A percentile compares a stretch with the other conserved stretches of the same genome.
phyloP scores from a whole-genome alignment of 2,888 invertebrate genomes.

The Sarcophaga subvicina region DNA sequence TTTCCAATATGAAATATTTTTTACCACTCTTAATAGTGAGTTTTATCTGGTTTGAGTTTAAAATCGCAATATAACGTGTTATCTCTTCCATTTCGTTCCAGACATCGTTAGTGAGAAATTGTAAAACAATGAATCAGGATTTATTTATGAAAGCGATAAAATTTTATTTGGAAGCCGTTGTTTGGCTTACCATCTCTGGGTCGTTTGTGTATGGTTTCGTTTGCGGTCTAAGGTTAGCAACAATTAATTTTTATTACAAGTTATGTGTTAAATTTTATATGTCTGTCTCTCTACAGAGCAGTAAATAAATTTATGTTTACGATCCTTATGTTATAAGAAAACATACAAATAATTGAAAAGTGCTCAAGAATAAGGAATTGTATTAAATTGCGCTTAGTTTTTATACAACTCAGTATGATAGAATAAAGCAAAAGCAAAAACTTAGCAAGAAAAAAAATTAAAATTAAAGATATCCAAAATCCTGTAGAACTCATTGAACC shows the following conservation, averaged over 20 bases:
- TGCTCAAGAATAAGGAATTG: too few species aligned
- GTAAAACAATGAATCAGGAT: conserved; percentile 63
- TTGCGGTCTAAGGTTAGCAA: conserved; percentile 73
- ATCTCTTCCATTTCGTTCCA: conserved; percentile 24
- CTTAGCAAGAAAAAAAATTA: too few species aligned
- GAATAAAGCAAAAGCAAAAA: too few species aligned
- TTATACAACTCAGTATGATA: too few species aligned
- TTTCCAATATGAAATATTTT: conserved; percentile 72
- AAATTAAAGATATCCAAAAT: too few species aligned
- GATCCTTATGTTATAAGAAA: too few species aligned
- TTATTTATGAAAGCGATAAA: conserved; percentile 67
- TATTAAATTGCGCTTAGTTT: too few species aligned
- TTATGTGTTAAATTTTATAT: too few species aligned
- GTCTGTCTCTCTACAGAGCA: too few species aligned
- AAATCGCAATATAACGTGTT: neutral
- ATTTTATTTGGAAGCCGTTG: conserved; percentile 71
- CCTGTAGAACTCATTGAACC: too few species aligned
- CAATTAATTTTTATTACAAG: neutral
- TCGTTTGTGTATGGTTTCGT: conserved; percentile 63
- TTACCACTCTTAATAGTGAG: conserved; percentile 73
- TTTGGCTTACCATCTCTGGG: conserved; percentile 67
- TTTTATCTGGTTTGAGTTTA: neutral
- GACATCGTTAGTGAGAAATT: conserved; percentile 72
- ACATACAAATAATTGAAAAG: too few species aligned
- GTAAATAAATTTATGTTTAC: too few species aligned